These are phyloP conservation scores for Graphium colonna DNA, from an alignment of 2,888 invertebrate genomes.

Conservation along the genomic window DNA sequence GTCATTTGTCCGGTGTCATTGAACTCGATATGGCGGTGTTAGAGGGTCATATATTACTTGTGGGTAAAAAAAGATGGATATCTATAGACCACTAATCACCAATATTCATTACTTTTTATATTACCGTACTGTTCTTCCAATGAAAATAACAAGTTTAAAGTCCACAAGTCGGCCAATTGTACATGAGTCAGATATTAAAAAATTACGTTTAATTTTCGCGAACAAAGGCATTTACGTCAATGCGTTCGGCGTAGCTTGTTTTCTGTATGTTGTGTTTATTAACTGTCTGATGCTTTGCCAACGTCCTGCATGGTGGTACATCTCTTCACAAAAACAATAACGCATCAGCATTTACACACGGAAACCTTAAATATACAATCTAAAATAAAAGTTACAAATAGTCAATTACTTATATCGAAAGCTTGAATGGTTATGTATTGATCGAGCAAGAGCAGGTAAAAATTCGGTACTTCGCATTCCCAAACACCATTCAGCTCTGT, in stretches of 20 bases:
- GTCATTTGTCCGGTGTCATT: conserved; percentile 26
- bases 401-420: too few species aligned
- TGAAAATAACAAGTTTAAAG: neutral
- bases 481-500: too few species aligned
- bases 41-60: conserved; percentile 43
- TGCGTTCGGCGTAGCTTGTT: conserved; percentile 28
- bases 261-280: conserved; percentile 16
- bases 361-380: too few species aligned
- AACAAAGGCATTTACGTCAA: too few species aligned
- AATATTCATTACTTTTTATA: conserved; percentile 39
- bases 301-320: too few species aligned
- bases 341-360: too few species aligned
- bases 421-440: too few species aligned
- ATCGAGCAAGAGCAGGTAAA: too few species aligned
- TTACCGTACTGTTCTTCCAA: conserved; percentile 17
- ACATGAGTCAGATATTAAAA: conserved; percentile 11
- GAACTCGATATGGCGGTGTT: conserved; percentile 28
- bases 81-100: conserved; percentile 40
- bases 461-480: too few species aligned
- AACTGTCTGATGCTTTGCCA: too few species aligned
- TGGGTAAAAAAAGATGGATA: conserved; percentile 42
- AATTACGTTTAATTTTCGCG: conserved; percentile 30
- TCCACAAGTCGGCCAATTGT: neutral
- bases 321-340: too few species aligned
- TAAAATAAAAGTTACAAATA: too few species aligned